Evolutionary conservation across 2,797 vertebrate species (phyloP).

Genomic region (Meda fulgida): DNA sequence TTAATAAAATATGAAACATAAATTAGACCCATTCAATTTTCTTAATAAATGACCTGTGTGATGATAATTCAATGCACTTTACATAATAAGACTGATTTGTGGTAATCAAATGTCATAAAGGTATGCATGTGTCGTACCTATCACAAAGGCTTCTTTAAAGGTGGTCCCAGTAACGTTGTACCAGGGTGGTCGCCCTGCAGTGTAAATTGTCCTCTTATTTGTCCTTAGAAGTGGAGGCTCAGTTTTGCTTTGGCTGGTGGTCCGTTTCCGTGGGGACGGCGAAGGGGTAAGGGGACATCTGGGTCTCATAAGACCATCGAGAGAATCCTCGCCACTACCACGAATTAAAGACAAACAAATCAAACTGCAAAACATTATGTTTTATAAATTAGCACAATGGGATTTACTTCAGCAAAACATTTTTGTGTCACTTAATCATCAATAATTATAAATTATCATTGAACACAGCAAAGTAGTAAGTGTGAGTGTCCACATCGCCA

Average conservation of each 20-base stretch:
- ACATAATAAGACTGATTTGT: too few species aligned
- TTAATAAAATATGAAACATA: background rate
- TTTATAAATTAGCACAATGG: background rate
- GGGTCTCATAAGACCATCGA: conserved; percentile 72
- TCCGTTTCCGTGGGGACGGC: conserved; percentile 79
- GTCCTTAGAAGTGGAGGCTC: conserved; percentile 88
- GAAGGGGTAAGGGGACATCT: conserved; percentile 79
- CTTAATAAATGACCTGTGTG: background rate
- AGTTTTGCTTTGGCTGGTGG: conserved; percentile 83
- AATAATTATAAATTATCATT: background rate
- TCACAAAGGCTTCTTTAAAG: conserved; percentile 91
- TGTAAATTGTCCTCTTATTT: conserved; percentile 90
- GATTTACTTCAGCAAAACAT: background rate
- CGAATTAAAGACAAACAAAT: conserved; percentile 52
- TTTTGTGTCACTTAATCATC: background rate
- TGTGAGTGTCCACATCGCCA: conserved; percentile 62
- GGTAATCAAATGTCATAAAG: background rate
- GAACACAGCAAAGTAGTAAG: background rate
- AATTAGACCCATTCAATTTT: background rate
- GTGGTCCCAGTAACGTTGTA: conserved; percentile 91
- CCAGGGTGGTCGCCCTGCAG: conserved; percentile 88
- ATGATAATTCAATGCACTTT: background rate
- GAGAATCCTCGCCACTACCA: conserved; percentile 78
- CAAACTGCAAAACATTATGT: background rate
- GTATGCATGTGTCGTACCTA: conserved; percentile 71